Percentiles rank a stretch among this genome's conserved stretches.
phyloP scores from a whole-genome alignment of 2,797 vertebrate species.

The Diglossa cyanea region DNA sequence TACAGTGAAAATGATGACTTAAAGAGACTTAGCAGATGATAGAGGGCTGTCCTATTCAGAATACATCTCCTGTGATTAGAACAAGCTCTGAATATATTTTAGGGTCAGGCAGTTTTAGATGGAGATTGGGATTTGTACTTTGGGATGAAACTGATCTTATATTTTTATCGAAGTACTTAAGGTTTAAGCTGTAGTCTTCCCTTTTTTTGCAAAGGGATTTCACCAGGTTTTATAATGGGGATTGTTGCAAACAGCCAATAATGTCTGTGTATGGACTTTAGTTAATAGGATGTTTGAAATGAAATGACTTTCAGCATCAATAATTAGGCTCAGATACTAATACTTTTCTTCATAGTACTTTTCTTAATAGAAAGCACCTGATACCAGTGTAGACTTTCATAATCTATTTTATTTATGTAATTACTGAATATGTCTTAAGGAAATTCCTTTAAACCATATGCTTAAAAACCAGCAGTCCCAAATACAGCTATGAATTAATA shows the following conservation, averaged over 20 bases:
- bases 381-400: neutral
- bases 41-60: constrained; percentile 67
- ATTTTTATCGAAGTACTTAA: constrained; percentile 76
- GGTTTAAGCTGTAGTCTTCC: constrained; percentile 63
- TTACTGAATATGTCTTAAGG: neutral
- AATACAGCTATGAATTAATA: neutral
- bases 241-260: constrained; percentile 59
- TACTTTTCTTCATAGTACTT: constrained; percentile 2
- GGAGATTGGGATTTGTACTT: constrained; percentile 72
- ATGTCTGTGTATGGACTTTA: constrained; percentile 67
- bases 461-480: neutral
- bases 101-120: constrained; percentile 72
- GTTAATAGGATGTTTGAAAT: constrained; percentile 71
- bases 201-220: constrained; percentile 71
- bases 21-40: constrained; percentile 71
- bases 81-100: constrained; percentile 68
- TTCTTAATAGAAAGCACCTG: neutral
- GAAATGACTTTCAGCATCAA: constrained; percentile 50
- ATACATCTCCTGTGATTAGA: constrained; percentile 76
- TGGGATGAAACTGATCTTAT: constrained; percentile 75
- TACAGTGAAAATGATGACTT: constrained; percentile 75
- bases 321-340: constrained; percentile 44
- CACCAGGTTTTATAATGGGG: constrained; percentile 46
- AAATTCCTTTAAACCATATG: neutral
- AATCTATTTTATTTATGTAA: neutral